Percentiles rank a stretch among this genome's conserved stretches.
phyloP scores from a whole-genome alignment of 2,888 invertebrate genomes.

The Lutraria lutraria region DNA sequence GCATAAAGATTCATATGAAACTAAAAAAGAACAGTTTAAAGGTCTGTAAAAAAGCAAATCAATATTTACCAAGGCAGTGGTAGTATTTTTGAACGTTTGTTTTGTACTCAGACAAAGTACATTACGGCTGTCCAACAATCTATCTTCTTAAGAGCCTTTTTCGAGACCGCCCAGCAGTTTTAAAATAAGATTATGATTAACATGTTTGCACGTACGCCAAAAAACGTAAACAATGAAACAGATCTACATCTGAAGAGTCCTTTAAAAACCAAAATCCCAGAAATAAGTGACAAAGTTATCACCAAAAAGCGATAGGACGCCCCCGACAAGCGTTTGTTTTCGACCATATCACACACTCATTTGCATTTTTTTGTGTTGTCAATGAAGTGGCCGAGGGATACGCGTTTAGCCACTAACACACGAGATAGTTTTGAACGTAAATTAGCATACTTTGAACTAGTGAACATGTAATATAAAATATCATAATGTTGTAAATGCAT shows the following conservation, averaged over 20 bases:
- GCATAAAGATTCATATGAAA: too few relatives aligned
- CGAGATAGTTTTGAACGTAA: slow-evolving; percentile 31
- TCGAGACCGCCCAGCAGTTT: background rate
- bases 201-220: background rate
- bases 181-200: slow-evolving; percentile 4
- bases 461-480: slow-evolving; percentile 53
- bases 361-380: slow-evolving; percentile 14
- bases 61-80: too few relatives aligned
- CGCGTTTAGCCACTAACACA: slow-evolving; percentile 12
- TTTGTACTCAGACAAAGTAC: too few relatives aligned
- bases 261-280: slow-evolving; percentile 1
- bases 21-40: too few relatives aligned
- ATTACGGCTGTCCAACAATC: too few relatives aligned
- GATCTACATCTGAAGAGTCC: slow-evolving; percentile 3
- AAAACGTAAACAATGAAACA: slow-evolving; percentile 30
- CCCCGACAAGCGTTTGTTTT: background rate
- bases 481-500: slow-evolving; percentile 51
- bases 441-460: slow-evolving; percentile 34
- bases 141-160: too few relatives aligned
- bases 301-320: slow-evolving; percentile 15
- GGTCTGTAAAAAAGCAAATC: too few relatives aligned
- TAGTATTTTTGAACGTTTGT: too few relatives aligned
- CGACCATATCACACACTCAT: background rate
- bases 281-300: slow-evolving; percentile 34
- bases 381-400: slow-evolving; percentile 14